Percentiles rank a stretch among this genome's conserved stretches.
Evolutionary conservation across 2,113 vertebrate species (phyloP).

Genomic region (Indicator maculatus): DNA sequence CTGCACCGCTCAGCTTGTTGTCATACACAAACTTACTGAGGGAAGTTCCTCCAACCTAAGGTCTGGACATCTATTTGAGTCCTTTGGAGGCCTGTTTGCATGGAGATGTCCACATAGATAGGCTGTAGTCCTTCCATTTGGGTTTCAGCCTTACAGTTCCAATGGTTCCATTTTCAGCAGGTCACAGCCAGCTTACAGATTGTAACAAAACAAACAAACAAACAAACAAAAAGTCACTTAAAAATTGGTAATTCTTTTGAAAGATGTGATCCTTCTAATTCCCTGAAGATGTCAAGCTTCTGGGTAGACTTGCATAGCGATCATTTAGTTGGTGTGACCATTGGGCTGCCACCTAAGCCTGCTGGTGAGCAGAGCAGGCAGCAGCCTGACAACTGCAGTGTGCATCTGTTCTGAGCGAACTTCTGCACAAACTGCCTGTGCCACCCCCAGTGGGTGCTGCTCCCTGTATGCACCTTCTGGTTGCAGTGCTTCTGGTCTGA

Average conservation of each 20-base stretch:
- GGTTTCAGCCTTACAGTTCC: background rate
- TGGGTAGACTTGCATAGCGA: background rate
- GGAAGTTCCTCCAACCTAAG: background rate
- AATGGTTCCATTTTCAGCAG: background rate
- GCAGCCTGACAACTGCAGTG: background rate
- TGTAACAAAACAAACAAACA: background rate
- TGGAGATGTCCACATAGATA: background rate
- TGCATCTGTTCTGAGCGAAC: background rate
- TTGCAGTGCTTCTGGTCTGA: background rate
- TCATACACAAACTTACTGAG: background rate
- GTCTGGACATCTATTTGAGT: background rate
- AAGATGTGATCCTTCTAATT: background rate
- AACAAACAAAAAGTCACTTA: background rate
- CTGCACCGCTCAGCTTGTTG: background rate
- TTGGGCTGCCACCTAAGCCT: background rate
- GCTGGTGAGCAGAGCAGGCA: background rate
- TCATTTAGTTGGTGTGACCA: fast-evolving
- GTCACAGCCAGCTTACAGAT: background rate
- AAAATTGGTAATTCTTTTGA: background rate
- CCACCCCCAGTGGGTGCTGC: background rate
- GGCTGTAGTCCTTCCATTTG: background rate
- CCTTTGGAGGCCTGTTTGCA: background rate
- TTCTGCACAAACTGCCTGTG: background rate
- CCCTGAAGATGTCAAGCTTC: background rate
- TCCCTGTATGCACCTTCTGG: background rate